Percentiles rank a stretch among this genome's conserved stretches.
These are phyloP conservation scores for Sceloporus undulatus DNA, from an alignment of 2,113 vertebrate species.

Conservation along the genomic window DNA sequence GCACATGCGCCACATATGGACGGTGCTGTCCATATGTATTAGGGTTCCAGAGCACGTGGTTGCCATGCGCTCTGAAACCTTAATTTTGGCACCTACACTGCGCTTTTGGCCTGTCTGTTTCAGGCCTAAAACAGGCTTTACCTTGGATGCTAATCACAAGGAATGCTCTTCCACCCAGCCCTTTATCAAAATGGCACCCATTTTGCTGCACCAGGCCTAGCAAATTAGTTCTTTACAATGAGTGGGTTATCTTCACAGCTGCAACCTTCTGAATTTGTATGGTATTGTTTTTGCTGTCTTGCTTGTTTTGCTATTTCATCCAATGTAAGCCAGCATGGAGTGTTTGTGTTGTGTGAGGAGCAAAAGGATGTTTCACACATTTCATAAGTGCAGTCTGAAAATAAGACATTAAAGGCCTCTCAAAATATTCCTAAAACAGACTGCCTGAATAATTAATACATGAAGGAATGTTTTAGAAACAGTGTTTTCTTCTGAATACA, in stretches of 20 bases:
- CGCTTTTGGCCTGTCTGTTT: too few relatives aligned
- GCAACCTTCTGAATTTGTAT: background rate
- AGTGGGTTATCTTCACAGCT: rapidly evolving
- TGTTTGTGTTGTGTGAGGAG: background rate
- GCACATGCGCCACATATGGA: too few relatives aligned
- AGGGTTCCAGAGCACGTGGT: too few relatives aligned
- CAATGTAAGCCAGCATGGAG: conserved; percentile 7
- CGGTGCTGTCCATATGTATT: too few relatives aligned
- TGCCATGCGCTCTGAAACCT: too few relatives aligned
- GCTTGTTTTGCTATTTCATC: background rate
- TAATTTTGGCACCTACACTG: too few relatives aligned
- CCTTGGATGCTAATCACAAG: background rate
- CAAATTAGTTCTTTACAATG: conserved; percentile 17
- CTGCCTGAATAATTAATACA: background rate
- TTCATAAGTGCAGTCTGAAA: background rate
- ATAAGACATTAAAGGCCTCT: background rate
- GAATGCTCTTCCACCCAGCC: background rate
- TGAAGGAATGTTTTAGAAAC: background rate
- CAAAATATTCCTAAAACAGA: background rate
- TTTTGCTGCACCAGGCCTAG: background rate
- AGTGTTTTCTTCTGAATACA: rapidly evolving
- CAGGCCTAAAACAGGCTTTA: background rate
- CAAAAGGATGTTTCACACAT: background rate
- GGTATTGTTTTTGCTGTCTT: background rate
- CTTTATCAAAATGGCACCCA: background rate